Base-by-base conservation (phyloP, 2,113 vertebrate species). In the Dasyornis broadbenti region DNA sequence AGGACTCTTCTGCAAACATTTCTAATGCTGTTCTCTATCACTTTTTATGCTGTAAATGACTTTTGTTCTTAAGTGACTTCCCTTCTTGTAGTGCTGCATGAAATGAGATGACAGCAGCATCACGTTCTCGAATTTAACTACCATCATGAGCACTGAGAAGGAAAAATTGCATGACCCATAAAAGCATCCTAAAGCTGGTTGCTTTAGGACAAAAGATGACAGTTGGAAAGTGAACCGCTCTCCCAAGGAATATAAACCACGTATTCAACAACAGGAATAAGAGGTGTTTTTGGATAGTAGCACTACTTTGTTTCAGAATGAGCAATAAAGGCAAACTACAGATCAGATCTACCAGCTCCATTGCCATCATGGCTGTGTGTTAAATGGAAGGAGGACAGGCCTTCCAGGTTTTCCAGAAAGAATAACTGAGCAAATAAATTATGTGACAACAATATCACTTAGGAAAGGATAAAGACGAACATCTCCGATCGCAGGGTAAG, bases 391-490 rank as follows among this genome's bases (percentile, higher is more conserved):
- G 63, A 86, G 12, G 56, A 73, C 40, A 88, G 45, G 18, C 54
- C 69, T 95, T 79, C 39, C 73, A 92, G 84, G n/a, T 52, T 57
- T 86, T 65, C 39, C 66, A 77, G 81, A 15, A 50, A 66, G 77
- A 97, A 47, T 56, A 90, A 84, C 82, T 20, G 80, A 72, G 65
- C 28, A 94, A 90, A 87, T 85, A 95, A 96, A 96, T 93, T 92
- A 73, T 89, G 72, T 53, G 82, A 52, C 65, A 83, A 77, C 90
- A 91, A 42, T 78, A 68, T 79, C 85, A 79, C 70, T 97, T 90
- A 90, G 73, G 83, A 87, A 92, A 88, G 81, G 44, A 33, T 75
- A 27, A 82, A 95, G 89, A 93, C 72, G 79, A 57, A 82, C 57
- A 85, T 53, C 31, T 87, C 80, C 92, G 92, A 93, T 92, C 59